Evolutionary conservation across 2,888 invertebrate genomes (phyloP), one percentile per base, ranked within the genome.

Genomic region (Fragum sueziense): DNA sequence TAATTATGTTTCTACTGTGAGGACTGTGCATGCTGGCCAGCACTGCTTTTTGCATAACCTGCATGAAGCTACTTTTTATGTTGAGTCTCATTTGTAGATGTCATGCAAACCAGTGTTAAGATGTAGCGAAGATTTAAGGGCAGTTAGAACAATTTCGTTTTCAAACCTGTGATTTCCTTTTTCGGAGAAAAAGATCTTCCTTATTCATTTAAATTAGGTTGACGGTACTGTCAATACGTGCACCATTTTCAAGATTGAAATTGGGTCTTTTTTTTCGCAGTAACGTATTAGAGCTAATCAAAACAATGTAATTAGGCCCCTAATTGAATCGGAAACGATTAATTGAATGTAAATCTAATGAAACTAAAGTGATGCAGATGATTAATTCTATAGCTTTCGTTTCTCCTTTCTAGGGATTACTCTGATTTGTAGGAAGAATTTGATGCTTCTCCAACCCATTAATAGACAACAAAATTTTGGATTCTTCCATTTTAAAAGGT

Each of bases 331-430:
- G 65, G 34, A 65, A 65, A 27, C 41, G 34, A 65, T 65, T 65
- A 65, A 65, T 65, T 65, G 65, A 65, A 65, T 65, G 65, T 65
- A 65, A 65, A 65, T 41, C 65, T 65, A 65, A 65, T 65, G 65
- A 37, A 65, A 65, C 34, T 34, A n/a, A 41, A 65, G 65, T 41
- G 65, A 65, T 65, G 27, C 65, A 41, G 41, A 65, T 65, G 65
- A 65, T 65, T 41, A 41, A 65, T 65, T 34, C 65, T 65, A 22
- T 34, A 41, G 41, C 22, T 65, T 65, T 25, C 41, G 37, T 11
- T n/a, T 22, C 25, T 11, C 27, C 25, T 22, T 27, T 34, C 25
- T 37, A n/a, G n/a, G n/a, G n/a, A n/a, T n/a, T n/a, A n/a, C n/a
- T n/a, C n/a, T n/a, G n/a, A n/a, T n/a, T n/a, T n/a, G n/a, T n/a